Evolutionary conservation across 2,113 vertebrate genomes (phyloP).

Genomic region (Micronycteris hirsuta): DNA sequence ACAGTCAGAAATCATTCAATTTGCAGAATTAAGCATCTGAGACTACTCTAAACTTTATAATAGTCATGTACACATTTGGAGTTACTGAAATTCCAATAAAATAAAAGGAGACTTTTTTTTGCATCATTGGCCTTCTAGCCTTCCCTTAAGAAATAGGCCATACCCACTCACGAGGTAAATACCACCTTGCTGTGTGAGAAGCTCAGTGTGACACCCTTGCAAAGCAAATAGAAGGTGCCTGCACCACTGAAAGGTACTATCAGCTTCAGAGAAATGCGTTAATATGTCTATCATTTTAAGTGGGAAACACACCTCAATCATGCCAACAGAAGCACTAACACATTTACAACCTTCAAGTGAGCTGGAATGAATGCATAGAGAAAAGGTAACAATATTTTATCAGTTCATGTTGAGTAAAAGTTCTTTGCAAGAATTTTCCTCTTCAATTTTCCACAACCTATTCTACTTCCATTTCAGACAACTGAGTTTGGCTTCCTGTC

Average conservation of each 20-base stretch:
- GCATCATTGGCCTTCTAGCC: not conserved
- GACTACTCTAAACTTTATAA: constrained; percentile 65
- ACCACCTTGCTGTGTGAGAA: not conserved
- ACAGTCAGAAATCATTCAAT: constrained; percentile 60
- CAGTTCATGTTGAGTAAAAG: not conserved
- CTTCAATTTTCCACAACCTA: not conserved
- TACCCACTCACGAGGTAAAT: not conserved
- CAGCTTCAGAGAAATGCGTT: not conserved
- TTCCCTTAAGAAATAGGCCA: not conserved
- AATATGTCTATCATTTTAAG: not conserved
- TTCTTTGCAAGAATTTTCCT: not conserved
- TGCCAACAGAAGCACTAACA: not conserved
- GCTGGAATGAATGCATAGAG: not conserved
- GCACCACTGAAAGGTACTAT: not conserved
- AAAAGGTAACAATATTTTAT: not conserved
- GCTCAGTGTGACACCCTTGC: not conserved
- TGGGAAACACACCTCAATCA: not conserved
- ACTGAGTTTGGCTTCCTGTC: not conserved
- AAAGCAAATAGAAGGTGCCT: not conserved
- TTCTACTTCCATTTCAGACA: constrained; percentile 1
- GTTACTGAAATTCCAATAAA: constrained; percentile 47
- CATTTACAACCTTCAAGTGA: not conserved
- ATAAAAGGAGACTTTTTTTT: constrained; percentile 8
- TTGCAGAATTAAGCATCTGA: constrained; percentile 51
- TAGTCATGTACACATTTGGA: constrained; percentile 55